A percentile compares a stretch with the other conserved stretches of the same genome.
These are phyloP conservation scores for Physocephala rufipes DNA, from an alignment of 2,888 invertebrate genomes.

Conservation along the genomic window DNA sequence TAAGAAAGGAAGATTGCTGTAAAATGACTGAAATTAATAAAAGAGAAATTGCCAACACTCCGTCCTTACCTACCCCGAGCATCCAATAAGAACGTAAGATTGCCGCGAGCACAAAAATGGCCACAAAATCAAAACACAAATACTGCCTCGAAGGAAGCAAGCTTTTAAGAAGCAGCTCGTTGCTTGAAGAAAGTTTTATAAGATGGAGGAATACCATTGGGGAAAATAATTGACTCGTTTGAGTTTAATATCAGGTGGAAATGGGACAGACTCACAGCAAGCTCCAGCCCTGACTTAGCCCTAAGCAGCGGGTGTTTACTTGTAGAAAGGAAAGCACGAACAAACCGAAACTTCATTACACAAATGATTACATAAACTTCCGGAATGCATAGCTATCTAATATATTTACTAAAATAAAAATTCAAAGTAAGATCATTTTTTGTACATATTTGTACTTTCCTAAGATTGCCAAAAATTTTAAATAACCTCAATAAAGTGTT, in stretches of 20 bases:
- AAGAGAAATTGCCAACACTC: conserved; percentile 19
- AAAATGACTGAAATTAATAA: conserved; percentile 41
- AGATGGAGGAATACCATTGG: conserved; percentile 55
- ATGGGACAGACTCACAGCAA: conserved; percentile 3
- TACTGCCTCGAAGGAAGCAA: conserved; percentile 50
- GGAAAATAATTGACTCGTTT: conserved; percentile 59
- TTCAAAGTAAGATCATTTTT: too few relatives aligned
- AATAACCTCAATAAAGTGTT: neutral
- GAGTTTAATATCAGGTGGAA: conserved; percentile 44
- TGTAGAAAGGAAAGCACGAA: neutral
- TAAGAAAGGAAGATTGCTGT: conserved; percentile 38
- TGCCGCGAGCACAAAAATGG: neutral
- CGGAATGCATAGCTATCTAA: too few relatives aligned
- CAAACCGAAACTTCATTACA: neutral
- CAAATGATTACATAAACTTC: neutral
- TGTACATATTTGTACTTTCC: too few relatives aligned
- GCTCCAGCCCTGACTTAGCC: neutral
- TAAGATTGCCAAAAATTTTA: neutral
- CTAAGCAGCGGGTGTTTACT: too few relatives aligned
- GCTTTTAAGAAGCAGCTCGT: conserved; percentile 59
- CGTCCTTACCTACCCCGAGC: neutral
- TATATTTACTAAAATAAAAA: too few relatives aligned
- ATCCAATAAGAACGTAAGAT: too few relatives aligned
- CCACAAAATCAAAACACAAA: conserved; percentile 1
- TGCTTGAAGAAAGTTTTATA: conserved; percentile 59